Conservation (phyloP, 2,888 invertebrate genomes). For the Pandemis heparana region DNA sequence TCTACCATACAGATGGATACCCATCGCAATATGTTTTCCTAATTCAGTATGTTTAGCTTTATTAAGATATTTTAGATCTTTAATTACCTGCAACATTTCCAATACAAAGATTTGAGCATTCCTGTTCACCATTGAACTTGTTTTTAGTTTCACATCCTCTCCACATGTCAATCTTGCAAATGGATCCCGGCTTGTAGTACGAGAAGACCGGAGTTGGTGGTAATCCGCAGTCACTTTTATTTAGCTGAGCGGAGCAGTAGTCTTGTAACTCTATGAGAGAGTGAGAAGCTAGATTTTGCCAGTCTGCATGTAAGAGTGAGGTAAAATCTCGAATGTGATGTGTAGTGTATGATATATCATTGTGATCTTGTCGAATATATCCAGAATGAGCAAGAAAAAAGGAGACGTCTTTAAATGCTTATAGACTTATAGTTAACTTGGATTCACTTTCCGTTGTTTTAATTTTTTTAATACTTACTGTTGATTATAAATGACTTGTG, state of each 20-base stretch:
- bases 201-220: slow-evolving; percentile 4
- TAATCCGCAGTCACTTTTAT: slow-evolving; percentile 23
- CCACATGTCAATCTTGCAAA: slow-evolving; percentile 18
- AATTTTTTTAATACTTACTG: too few relatives aligned
- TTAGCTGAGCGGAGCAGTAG: slow-evolving; percentile 15
- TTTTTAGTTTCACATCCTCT: slow-evolving; percentile 29
- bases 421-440: too few relatives aligned
- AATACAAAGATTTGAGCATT: slow-evolving; percentile 10
- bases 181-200: not conserved
- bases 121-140: slow-evolving; percentile 5
- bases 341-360: too few relatives aligned
- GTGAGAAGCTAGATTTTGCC: not conserved
- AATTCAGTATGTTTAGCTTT: not conserved
- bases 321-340: not conserved
- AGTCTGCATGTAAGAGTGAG: not conserved
- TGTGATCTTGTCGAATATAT: too few relatives aligned
- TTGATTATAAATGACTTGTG: too few relatives aligned
- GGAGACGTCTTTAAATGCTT: too few relatives aligned
- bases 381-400: too few relatives aligned
- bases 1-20: not conserved
- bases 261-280: not conserved
- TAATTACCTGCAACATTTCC: not conserved
- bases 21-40: not conserved
- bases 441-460: too few relatives aligned
- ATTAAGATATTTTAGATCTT: not conserved